These are phyloP conservation scores for Drosophila mimica DNA, from an alignment of 2,888 invertebrate species.

Conservation along the genomic window DNA sequence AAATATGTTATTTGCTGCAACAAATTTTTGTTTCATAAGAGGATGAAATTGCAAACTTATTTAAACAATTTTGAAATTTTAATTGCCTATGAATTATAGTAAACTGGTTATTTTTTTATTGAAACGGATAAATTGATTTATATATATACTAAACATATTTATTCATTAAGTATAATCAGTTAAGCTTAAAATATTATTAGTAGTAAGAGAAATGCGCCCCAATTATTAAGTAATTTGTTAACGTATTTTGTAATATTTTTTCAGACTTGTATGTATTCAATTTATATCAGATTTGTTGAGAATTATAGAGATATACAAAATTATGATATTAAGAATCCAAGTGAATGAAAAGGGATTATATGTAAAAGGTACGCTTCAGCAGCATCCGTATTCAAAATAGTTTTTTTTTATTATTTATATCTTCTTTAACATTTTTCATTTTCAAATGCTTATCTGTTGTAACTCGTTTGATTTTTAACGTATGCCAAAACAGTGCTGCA, in stretches of 20 bases:
- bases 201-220: accelerated
- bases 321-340: no score
- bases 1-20: neutral
- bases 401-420: neutral
- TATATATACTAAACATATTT: neutral
- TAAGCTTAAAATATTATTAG: neutral
- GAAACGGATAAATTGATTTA: accelerated
- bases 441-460: no score
- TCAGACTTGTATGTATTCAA: accelerated
- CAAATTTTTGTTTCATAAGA: no score
- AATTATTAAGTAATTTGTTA: neutral
- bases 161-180: neutral
- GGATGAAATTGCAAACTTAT: neutral
- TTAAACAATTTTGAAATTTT: no score
- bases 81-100: neutral
- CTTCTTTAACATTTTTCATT: no score
- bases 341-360: no score
- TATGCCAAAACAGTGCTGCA: constrained; percentile 6
- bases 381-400: neutral
- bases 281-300: neutral
- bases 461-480: constrained; percentile 1
- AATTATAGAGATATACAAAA: no score
- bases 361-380: no score
- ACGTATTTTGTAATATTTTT: neutral
- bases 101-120: neutral